Evolutionary conservation across 1,140 invertebrate genomes (phyloP).

Genomic region (Zaprionus taronus): DNA sequence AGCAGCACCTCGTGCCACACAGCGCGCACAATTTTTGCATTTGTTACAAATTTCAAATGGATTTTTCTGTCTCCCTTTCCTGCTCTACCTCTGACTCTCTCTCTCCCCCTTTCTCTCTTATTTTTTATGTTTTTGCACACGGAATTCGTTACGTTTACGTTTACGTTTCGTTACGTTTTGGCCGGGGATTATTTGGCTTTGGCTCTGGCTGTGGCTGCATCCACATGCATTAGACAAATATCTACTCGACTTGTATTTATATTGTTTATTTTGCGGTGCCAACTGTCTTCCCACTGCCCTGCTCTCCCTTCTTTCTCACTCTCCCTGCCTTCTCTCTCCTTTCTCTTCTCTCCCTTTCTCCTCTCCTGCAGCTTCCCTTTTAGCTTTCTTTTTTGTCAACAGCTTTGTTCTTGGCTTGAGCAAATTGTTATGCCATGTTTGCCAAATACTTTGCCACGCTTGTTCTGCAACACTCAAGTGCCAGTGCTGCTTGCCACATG

Average conservation of each 20-base stretch:
- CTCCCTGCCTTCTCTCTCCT: background rate
- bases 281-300: background rate
- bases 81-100: background rate
- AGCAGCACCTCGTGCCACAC: slow-evolving; percentile 6
- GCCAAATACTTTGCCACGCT: slow-evolving; percentile 76
- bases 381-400: slow-evolving; percentile 56
- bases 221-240: slow-evolving; percentile 64
- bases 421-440: slow-evolving; percentile 79
- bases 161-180: slow-evolving; percentile 43
- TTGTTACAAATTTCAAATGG: slow-evolving; percentile 66
- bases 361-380: background rate
- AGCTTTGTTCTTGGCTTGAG: slow-evolving; percentile 59
- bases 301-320: background rate
- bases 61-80: slow-evolving; percentile 56
- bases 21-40: slow-evolving; percentile 48
- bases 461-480: slow-evolving; percentile 51
- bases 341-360: too few species aligned
- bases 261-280: slow-evolving; percentile 70
- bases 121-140: slow-evolving; percentile 13
- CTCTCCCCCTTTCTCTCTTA: background rate
- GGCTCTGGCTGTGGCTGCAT: slow-evolving; percentile 36
- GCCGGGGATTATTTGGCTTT: slow-evolving; percentile 66
- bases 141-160: slow-evolving; percentile 41
- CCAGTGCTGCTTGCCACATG: slow-evolving; percentile 40
- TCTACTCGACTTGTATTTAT: slow-evolving; percentile 56